phyloP scores from a whole-genome alignment of 2,888 invertebrate genomes.

The Lamproptera curius region DNA sequence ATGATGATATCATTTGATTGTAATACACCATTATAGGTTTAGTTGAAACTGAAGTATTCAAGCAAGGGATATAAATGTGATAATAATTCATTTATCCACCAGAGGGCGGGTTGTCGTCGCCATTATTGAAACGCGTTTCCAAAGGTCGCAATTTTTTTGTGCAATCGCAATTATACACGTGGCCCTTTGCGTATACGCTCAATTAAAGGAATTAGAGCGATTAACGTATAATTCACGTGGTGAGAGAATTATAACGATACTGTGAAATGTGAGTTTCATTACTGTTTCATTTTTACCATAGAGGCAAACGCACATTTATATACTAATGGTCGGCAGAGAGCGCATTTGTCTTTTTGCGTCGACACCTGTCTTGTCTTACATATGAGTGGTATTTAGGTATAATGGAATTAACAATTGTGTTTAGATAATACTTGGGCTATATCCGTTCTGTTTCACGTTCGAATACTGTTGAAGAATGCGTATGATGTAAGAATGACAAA shows the following conservation, averaged over 20 bases:
- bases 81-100: neutral
- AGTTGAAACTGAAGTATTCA: too few relatives aligned
- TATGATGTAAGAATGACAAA: too few relatives aligned
- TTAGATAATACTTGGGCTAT: too few relatives aligned
- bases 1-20: too few relatives aligned
- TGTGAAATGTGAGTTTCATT: slow-evolving; percentile 9
- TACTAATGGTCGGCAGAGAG: neutral
- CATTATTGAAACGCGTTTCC: slow-evolving; percentile 42
- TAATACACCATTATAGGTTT: too few relatives aligned
- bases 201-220: slow-evolving; percentile 61
- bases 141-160: slow-evolving; percentile 46
- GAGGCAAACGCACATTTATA: slow-evolving; percentile 12
- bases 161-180: slow-evolving; percentile 52
- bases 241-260: slow-evolving; percentile 26
- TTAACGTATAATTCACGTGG: slow-evolving; percentile 32
- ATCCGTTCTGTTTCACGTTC: too few relatives aligned
- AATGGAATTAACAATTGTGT: neutral
- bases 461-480: too few relatives aligned
- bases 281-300: neutral
- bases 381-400: slow-evolving; percentile 1
- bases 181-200: slow-evolving; percentile 37
- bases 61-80: neutral
- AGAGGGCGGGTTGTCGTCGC: slow-evolving; percentile 32
- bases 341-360: slow-evolving; percentile 7
- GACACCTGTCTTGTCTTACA: slow-evolving; percentile 8